Conservation (phyloP, 2,797 vertebrate genomes). For the Eulemur coronatus region DNA sequence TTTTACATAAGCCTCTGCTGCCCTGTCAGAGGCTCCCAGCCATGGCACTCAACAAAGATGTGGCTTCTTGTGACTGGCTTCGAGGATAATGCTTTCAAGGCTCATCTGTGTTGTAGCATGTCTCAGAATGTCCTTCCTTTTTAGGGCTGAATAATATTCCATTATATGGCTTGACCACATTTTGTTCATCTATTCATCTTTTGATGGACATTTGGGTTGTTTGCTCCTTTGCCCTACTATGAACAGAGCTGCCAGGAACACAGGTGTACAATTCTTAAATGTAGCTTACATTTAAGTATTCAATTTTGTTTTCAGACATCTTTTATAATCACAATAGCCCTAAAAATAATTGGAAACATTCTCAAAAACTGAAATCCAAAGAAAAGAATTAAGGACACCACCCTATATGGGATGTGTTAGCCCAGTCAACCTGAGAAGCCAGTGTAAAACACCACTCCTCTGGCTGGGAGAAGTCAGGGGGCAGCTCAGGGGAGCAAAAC, state of each 20-base stretch:
- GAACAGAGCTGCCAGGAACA: neutral
- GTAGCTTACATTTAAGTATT: neutral
- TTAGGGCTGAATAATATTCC: neutral
- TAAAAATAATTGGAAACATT: neutral
- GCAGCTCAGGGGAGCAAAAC: neutral
- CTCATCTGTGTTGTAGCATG: accelerated
- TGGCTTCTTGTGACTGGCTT: neutral
- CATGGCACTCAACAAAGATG: no score
- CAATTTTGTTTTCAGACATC: neutral
- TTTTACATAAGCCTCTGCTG: no score
- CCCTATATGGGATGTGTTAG: neutral
- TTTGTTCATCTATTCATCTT: no score
- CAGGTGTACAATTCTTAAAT: accelerated
- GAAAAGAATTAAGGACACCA: neutral
- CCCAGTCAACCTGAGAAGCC: neutral
- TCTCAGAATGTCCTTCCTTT: neutral
- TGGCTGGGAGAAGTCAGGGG: no score
- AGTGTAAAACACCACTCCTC: neutral
- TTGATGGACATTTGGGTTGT: neutral
- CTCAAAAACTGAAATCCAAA: neutral
- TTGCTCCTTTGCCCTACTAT: no score
- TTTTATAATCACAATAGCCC: neutral
- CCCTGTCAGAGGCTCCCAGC: no score
- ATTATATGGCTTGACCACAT: accelerated
- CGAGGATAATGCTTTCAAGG: neutral